phyloP scores from a whole-genome alignment of 1,140 invertebrate species.

The Macrobrachium nipponense region DNA sequence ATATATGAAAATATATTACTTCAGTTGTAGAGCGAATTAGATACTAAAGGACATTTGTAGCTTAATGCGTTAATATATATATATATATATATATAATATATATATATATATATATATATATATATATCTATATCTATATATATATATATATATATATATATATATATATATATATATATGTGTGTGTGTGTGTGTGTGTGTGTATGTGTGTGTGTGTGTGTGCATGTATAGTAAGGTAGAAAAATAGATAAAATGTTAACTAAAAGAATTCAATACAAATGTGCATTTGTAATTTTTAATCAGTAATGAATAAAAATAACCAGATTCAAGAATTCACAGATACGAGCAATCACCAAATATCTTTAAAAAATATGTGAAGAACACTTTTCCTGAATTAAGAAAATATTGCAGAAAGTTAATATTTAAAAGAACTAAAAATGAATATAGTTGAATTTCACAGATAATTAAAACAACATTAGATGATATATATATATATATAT shows the following conservation, averaged over 20 bases:
- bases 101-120: conserved; percentile 6
- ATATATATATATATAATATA: conserved; percentile 10
- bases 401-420: no score
- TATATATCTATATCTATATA: conserved; percentile 9
- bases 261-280: no score
- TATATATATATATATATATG: neutral
- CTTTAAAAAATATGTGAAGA: no score
- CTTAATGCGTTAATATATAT: neutral
- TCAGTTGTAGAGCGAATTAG: no score
- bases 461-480: neutral
- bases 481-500: neutral
- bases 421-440: no score
- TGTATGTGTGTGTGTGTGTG: neutral
- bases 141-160: conserved; percentile 21
- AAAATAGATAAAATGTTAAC: neutral
- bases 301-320: no score
- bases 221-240: neutral
- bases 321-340: no score
- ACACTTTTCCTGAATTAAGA: no score
- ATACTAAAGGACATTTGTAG: no score
- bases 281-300: no score
- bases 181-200: conserved; percentile 7
- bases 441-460: neutral
- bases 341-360: no score
- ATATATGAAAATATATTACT: no score